Base-by-base conservation (phyloP, 2,113 vertebrate species). In the Brachypteracias leptosomus region DNA sequence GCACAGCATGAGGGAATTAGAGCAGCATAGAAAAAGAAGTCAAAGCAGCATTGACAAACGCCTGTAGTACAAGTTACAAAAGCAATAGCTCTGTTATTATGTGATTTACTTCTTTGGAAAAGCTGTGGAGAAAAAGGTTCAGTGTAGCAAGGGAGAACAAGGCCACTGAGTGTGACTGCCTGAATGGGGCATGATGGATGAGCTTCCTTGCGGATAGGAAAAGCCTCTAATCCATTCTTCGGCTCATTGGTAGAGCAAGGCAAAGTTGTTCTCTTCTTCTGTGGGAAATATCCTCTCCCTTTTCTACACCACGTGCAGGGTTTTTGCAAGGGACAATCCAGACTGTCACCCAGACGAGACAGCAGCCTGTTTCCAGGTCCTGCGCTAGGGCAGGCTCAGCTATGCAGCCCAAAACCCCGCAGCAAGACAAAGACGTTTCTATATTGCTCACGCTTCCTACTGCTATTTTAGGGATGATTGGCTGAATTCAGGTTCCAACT, bases 201-300 rank as follows among this genome's bases (percentile, higher is more conserved):
- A 95, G 67, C 61, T 95, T 89, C 81, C 74, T 93, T 91, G 75
- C 19, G 19, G 67, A 93, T 55, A 86, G 70, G 89, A 94, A 82
- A 87, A 87, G 67, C 74, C 36, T 93, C 89, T 89, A 92, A 94
- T 95, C 91, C 21, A 18, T 79, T 90, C 36, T 62, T 76, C 16
- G 24, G 79, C 89, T 96, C 88, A 88, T 38, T 95, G 74, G 91
- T 97, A 91, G 96, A 92, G 83, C 54, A 89, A 94, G 57, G 88
- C 91, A 91, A 93, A 94, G 77, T 36, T 18, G 66, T 73, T 97
- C 66, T 81, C 74, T 88, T 83, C 49, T 93, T 85, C 93, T 95
- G 33, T n/a, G 1, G 88, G 44, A 96, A 95, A 86, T 67, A 89
- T 75, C 65, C 65, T 86, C 86, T 97, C 85, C 59, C 91, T 94